Conservation (phyloP, 2,797 vertebrate species). For the Picus viridis region DNA sequence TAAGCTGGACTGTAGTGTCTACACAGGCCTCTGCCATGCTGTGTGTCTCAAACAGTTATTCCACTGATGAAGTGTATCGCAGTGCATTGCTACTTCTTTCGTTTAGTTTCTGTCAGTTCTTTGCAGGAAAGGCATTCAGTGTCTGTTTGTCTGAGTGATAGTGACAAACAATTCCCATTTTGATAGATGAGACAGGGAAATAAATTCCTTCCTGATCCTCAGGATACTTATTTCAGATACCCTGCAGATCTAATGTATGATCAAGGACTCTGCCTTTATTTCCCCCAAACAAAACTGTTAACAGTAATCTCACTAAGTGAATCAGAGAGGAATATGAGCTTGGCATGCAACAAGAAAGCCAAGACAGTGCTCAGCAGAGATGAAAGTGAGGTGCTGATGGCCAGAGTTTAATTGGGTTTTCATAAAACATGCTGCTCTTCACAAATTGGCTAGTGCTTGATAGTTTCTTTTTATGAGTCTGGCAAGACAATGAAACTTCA, state of each 20-base stretch:
- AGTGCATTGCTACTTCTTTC: neutral
- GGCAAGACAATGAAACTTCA: slow-evolving; percentile 58
- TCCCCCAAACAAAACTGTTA: neutral
- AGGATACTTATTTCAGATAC: slow-evolving; percentile 5
- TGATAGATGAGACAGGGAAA: slow-evolving; percentile 1
- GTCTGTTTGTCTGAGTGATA: neutral
- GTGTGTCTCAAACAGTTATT: neutral
- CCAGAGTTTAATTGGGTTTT: slow-evolving; percentile 63
- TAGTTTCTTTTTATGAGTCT: slow-evolving; percentile 60
- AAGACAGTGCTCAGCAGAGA: slow-evolving; percentile 31
- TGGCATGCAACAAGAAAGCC: slow-evolving; percentile 27
- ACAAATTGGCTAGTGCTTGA: slow-evolving; percentile 27
- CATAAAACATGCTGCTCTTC: slow-evolving; percentile 64
- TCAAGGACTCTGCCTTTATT: neutral
- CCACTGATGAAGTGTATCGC: neutral
- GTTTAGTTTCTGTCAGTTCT: neutral
- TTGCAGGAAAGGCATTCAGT: neutral
- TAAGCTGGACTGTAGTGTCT: neutral
- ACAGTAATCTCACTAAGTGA: slow-evolving; percentile 31
- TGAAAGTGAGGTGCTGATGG: slow-evolving; percentile 45
- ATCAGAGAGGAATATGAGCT: slow-evolving; percentile 23
- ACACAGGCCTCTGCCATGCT: neutral
- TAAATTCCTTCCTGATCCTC: neutral
- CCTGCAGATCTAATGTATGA: neutral
- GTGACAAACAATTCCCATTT: slow-evolving; percentile 16